Evolutionary conservation across 2,797 vertebrate genomes (phyloP), one percentile per base, ranked within the genome.

Genomic region (Xiphophorus birchmanni): DNA sequence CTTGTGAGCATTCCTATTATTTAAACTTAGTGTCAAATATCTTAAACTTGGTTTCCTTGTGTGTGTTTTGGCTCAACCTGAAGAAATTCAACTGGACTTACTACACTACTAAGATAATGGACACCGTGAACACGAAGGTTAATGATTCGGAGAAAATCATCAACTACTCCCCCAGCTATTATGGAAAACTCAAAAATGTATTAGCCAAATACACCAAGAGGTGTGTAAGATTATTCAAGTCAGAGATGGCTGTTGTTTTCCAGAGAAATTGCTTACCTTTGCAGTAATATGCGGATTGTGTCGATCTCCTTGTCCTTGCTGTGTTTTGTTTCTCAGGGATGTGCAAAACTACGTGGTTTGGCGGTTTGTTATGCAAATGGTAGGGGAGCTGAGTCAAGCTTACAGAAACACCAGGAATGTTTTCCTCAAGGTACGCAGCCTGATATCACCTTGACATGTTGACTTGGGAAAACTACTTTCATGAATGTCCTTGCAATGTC

Each of bases 271-370:
- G 2, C 40, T 44, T 50, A 50, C 5, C 48, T 50, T 44, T 42
- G 37, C 35, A 17, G 45, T 80, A 65, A 74, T 88, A 45, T 86
- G 29, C 7, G 82, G 74, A 77, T 26, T 74, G 56, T 54, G 42
- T 69, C 5, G 10, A n/a, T 40, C 63, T 71, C 29, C 83, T 74
- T 75, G 15, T 87, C 78, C 26, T 58, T 75, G 48, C 32, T 63
- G 84, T 75, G 23, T 60, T n/a, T 90, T 44, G 86, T 47, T 84
- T 50, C 54, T 67, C 83, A 99, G 98, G 93, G 97, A 98, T 81
- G 92, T 99, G 87, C 98, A 99, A 92, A 99, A 99, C 93, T 99
- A 98, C 93, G 93, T 99, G 92, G 94, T 95, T 86, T 99, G 98
- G 98, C 91, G 97, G 32, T 97, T 97, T 75, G 89, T 96, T 78